phyloP scores from a whole-genome alignment of 2,113 vertebrate species.

The Laticauda colubrina region DNA sequence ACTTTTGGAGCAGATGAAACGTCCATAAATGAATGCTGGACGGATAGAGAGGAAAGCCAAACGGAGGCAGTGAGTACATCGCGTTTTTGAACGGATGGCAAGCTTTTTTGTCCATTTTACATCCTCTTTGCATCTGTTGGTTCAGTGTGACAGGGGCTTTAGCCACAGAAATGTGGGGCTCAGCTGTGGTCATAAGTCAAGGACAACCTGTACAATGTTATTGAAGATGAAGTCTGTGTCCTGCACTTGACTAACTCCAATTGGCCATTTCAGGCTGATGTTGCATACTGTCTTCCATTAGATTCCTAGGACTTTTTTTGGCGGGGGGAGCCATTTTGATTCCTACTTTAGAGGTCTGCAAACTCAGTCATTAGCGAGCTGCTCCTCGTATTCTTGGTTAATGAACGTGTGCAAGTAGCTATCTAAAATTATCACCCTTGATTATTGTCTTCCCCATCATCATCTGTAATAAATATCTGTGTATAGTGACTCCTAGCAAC shows the following conservation, averaged over 20 bases:
- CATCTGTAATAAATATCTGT: not conserved
- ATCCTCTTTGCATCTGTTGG: too few species aligned
- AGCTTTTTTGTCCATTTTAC: too few species aligned
- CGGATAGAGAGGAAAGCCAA: too few species aligned
- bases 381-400: not conserved
- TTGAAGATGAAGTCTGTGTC: not conserved
- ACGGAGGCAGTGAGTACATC: too few species aligned
- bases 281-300: not conserved
- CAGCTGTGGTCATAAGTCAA: not conserved
- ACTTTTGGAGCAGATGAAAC: too few species aligned
- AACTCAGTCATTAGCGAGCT: not conserved
- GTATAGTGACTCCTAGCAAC: not conserved
- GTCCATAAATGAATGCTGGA: too few species aligned
- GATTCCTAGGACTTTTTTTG: not conserved
- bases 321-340: not conserved
- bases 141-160: too few species aligned
- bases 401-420: not conserved
- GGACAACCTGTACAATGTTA: not conserved
- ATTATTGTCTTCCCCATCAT: not conserved
- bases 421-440: not conserved
- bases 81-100: too few species aligned
- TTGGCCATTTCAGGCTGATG: not conserved
- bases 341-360: not conserved
- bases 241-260: not conserved
- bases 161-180: not conserved